Base-by-base conservation (phyloP, 2,888 invertebrate genomes). In the Ophraella communa region DNA sequence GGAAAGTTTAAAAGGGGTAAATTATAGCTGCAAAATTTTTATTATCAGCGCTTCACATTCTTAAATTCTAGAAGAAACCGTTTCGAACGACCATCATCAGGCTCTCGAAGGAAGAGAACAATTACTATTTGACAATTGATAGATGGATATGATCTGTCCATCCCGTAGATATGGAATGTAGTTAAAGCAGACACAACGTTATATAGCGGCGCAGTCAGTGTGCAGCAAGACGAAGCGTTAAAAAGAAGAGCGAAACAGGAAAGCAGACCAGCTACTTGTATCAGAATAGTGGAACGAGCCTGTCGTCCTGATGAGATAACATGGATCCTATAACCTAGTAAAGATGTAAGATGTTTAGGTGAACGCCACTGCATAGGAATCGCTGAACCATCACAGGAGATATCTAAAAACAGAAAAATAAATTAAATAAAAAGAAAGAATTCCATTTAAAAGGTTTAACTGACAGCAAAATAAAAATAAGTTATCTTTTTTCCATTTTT, bases 221-320 rank as follows among this genome's bases (percentile, higher is more conserved):
- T 78, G 78, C 74, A 78, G 77, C 75, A 77, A 79, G 78, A 77
- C 74, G 39, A 54, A 54, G 44, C 23, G 20, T 44, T 49, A 70
- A 74, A n/a, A 75, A 75, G 54, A 73, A 73, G 68, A 71, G 64
- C 67, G 69, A 70, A 62, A 71, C 27, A 70, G 76, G 77, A 76
- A 81, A 83, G 81, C 82, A 82, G 82, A 81, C 82, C 83, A 81
- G 82, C 82, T 82, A 82, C 80, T 81, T 81, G 78, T 77, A 78
- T 76, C 75, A 73, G 74, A 76, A 75, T 68, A 70, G 74, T 75
- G 75, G 78, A 80, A 81, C 80, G 82, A 81, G 77, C 81, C 81
- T 78, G 81, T 80, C 80, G 81, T 81, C 80, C 79, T 77, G 78
- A 78, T 77, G 78, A 79, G 71, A 75, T 73, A 73, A 73, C 70